These are phyloP conservation scores for Myzus persicae DNA, from an alignment of 1,140 invertebrate genomes.

Conservation along the genomic window DNA sequence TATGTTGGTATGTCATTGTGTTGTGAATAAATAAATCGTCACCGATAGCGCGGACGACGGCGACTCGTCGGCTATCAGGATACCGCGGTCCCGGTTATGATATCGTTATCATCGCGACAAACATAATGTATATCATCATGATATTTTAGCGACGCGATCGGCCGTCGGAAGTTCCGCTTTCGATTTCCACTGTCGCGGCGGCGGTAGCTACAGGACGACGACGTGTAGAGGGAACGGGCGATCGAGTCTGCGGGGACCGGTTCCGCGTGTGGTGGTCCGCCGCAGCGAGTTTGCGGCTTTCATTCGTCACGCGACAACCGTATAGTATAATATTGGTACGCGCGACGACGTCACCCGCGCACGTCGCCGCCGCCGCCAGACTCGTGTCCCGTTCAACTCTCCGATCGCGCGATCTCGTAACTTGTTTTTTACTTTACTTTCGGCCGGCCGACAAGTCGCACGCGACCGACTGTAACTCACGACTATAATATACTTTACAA, in stretches of 20 bases:
- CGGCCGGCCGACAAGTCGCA: background rate
- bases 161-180: constrained; percentile 49
- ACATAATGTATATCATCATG: background rate
- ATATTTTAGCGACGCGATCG: background rate
- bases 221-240: constrained; percentile 44
- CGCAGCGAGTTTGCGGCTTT: constrained; percentile 31
- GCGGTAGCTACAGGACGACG: background rate
- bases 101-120: too few species aligned
- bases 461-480: background rate
- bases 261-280: background rate
- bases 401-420: background rate
- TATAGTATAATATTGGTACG: background rate
- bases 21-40: background rate
- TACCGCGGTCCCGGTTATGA: background rate
- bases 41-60: background rate
- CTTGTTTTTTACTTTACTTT: background rate
- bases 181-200: constrained; percentile 22
- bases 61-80: too few species aligned
- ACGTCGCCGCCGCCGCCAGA: background rate
- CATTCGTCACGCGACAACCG: constrained; percentile 56
- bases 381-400: background rate
- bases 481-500: too few species aligned
- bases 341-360: constrained; percentile 30
- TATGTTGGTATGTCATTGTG: background rate
- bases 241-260: constrained; percentile 29